Evolutionary conservation across 2,888 invertebrate species (phyloP), one percentile per base, ranked within the genome.

Genomic region (Oeneis ivallda): DNA sequence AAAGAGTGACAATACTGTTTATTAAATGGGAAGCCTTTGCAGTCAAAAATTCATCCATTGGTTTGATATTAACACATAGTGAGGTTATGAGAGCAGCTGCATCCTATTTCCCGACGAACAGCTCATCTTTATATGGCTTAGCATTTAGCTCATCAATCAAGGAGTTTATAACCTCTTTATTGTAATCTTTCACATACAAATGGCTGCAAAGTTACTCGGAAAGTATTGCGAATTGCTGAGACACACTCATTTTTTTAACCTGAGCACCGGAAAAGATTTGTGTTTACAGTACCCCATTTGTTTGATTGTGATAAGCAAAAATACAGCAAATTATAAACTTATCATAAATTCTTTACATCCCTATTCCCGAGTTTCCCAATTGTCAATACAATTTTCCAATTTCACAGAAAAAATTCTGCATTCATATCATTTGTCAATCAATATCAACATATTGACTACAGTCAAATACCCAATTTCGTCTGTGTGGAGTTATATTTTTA

Each of bases 141-240:
- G 92, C 86, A 79, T 94, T 95, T 45, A 95, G 84, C 72, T 94
- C 94, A 74, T 94, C 94, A 57, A 95, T 85, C 15, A 93, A 79
- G 50, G 83, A 79, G 74, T 93, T 93, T 4, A 95, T 85, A 71
- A 87, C 84, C 45, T 81, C 79, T 76, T 88, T 88, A 72, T 92
- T 91, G 62, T 86, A 92, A 72, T 86, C 83, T 78, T 86, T 88
- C 50, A 80, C 64, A 72, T 82, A 83, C 9, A 91, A 69, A 70
- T 84, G 74, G 77, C 83, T 85, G 68, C 87, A 85, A 61, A 92
- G 75, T 76, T 89, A 85, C 59, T 82, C 82, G 67, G 85, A 79
- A 70, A 92, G 71, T 50, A 75, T 64, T 17, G 86, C 82, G 78
- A 90, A 89, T 69, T 79, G 75, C 65, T 83, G 80, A 32, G 80